Evolutionary conservation across 2,888 invertebrate genomes (phyloP).

Genomic region (Nomada hirtipes): DNA sequence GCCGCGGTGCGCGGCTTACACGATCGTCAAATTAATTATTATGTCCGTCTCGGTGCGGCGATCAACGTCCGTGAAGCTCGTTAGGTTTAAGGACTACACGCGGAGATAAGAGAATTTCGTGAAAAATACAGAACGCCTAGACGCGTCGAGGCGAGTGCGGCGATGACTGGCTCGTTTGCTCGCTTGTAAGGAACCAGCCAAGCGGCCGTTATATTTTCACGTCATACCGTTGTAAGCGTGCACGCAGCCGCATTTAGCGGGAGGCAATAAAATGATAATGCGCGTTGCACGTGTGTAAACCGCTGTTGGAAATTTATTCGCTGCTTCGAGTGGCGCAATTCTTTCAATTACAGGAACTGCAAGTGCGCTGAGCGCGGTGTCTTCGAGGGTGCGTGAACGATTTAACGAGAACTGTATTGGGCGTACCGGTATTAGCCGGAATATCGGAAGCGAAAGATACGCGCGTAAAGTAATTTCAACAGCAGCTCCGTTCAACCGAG

Average conservation of each 20-base stretch:
- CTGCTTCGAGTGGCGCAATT: too few species aligned
- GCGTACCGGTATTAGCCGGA: too few species aligned
- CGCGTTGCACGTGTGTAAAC: not conserved
- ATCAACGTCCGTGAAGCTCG: slow-evolving; percentile 59
- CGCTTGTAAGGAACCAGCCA: slow-evolving; percentile 19
- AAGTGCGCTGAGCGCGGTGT: too few species aligned
- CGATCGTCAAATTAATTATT: slow-evolving; percentile 67
- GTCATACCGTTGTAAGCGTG: not conserved
- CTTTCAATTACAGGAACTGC: too few species aligned
- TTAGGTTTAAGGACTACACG: slow-evolving; percentile 50
- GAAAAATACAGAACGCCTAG: slow-evolving; percentile 46
- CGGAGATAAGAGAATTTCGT: slow-evolving; percentile 31
- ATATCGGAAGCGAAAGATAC: too few species aligned
- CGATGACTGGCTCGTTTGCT: slow-evolving; percentile 28
- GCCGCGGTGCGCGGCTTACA: slow-evolving; percentile 49
- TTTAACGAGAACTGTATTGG: too few species aligned
- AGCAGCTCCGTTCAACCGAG: not conserved
- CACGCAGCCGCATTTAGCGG: not conserved
- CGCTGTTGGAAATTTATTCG: slow-evolving; percentile 2
- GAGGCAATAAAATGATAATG: slow-evolving; percentile 20
- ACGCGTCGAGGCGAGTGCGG: not conserved
- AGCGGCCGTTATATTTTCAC: slow-evolving; percentile 42
- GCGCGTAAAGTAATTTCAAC: too few species aligned
- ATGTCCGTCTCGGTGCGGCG: slow-evolving; percentile 54
- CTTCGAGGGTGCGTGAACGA: not conserved